phyloP scores from a whole-genome alignment of 1,140 invertebrate species.

The Meloidogyne chitwoodi region DNA sequence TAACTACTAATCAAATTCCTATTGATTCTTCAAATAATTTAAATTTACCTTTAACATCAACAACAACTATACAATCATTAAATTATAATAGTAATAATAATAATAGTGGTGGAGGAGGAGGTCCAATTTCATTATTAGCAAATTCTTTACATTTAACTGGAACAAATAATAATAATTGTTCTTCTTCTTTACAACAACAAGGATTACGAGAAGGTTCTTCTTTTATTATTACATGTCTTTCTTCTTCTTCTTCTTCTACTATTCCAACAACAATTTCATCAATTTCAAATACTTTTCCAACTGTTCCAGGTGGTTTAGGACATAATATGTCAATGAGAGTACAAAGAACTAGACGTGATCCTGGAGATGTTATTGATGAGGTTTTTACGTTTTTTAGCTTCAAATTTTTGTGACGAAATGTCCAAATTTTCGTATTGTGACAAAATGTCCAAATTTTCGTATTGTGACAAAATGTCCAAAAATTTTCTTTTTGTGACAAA shows the following conservation, averaged over 20 bases:
- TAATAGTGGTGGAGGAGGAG: not conserved
- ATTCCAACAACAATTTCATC: not conserved
- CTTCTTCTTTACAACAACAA: no score
- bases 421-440: no score
- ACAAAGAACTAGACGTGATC: slow-evolving; percentile 32
- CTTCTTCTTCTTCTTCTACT: not conserved
- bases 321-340: slow-evolving; percentile 30
- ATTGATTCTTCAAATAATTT: not conserved
- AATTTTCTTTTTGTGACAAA: not conserved
- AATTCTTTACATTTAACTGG: not conserved
- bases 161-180: no score
- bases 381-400: not conserved
- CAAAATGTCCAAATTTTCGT: not conserved
- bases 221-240: not conserved
- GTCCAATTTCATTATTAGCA: not conserved
- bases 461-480: no score
- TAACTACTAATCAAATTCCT: not conserved
- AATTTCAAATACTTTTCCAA: not conserved
- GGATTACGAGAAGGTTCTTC: not conserved
- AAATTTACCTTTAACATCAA: not conserved
- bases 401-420: not conserved
- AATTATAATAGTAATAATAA: no score
- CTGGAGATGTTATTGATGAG: slow-evolving; percentile 34
- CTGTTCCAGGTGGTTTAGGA: slow-evolving; percentile 12
- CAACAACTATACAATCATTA: not conserved